These are phyloP conservation scores for Odontomachus brunneus DNA, from an alignment of 1,140 invertebrate genomes.

Conservation along the genomic window DNA sequence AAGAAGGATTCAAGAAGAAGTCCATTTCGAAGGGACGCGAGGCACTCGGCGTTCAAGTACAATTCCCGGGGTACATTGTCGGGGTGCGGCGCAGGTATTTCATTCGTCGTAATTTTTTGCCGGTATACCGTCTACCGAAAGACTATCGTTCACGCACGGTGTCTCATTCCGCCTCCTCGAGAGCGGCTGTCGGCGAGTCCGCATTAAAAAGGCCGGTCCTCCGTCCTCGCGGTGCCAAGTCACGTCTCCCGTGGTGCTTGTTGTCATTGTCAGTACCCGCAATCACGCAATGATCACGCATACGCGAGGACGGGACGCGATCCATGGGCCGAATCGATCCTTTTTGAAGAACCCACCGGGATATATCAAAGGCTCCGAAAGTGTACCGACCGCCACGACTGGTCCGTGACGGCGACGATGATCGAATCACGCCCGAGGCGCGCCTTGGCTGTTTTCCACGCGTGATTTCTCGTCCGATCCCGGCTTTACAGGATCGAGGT, in stretches of 20 bases:
- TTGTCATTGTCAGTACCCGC: slow-evolving; percentile 83
- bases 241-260: slow-evolving; percentile 81
- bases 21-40: too few relatives aligned
- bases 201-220: slow-evolving; percentile 61
- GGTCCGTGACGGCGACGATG: slow-evolving; percentile 16
- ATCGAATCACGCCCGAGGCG: slow-evolving; percentile 26
- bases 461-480: slow-evolving; percentile 33
- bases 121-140: slow-evolving; percentile 23
- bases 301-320: slow-evolving; percentile 58
- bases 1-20: too few relatives aligned
- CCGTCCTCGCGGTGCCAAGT: slow-evolving; percentile 78
- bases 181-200: slow-evolving; percentile 78
- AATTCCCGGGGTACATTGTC: too few relatives aligned
- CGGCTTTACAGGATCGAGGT: slow-evolving; percentile 20
- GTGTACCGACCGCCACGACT: slow-evolving; percentile 63
- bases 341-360: slow-evolving; percentile 60
- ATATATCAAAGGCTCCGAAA: slow-evolving; percentile 77
- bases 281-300: slow-evolving; percentile 73
- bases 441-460: not conserved
- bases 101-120: too few relatives aligned
- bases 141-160: not conserved
- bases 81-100: too few relatives aligned
- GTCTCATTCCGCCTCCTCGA: slow-evolving; percentile 59
- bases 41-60: too few relatives aligned
- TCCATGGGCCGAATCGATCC: slow-evolving; percentile 68